Percentiles rank a stretch among this genome's conserved stretches.
Conservation (phyloP, 2,113 vertebrate species). For the Phylloscopus whistleri region DNA sequence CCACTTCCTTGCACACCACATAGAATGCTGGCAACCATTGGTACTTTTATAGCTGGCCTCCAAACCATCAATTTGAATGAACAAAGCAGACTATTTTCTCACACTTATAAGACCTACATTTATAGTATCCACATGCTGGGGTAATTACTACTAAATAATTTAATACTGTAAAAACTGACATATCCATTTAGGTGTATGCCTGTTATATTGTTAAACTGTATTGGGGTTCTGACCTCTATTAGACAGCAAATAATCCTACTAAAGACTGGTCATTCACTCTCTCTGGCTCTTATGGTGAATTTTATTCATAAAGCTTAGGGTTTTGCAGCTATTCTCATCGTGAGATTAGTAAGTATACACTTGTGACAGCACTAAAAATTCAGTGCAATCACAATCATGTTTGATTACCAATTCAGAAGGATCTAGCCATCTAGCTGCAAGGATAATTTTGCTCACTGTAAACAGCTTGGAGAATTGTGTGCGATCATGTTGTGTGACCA, state of each 20-base stretch:
- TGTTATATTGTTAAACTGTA: conserved; percentile 72
- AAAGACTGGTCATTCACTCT: conserved; percentile 67
- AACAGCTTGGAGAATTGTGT: conserved; percentile 68
- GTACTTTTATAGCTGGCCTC: conserved; percentile 37
- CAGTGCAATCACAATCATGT: conserved; percentile 58
- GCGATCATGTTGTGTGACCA: conserved; percentile 69
- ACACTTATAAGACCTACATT: conserved; percentile 65
- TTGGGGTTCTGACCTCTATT: conserved; percentile 75
- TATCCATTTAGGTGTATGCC: conserved; percentile 71
- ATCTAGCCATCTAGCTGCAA: conserved; percentile 58
- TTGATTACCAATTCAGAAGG: conserved; percentile 66
- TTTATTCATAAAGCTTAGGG: conserved; percentile 49
- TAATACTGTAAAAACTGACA: conserved; percentile 75
- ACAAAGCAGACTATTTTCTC: conserved; percentile 71
- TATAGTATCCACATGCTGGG: conserved; percentile 72
- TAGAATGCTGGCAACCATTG: not conserved
- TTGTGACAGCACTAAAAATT: conserved; percentile 54
- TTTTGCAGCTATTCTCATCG: conserved; percentile 29
- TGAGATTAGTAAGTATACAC: conserved; percentile 53
- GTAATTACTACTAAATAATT: conserved; percentile 78
- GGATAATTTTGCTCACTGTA: conserved; percentile 65
- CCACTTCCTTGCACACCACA: not conserved
- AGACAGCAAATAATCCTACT: conserved; percentile 71
- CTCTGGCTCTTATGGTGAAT: conserved; percentile 15
- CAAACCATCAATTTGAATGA: conserved; percentile 69